Percentiles rank a stretch among this genome's conserved stretches.
Evolutionary conservation across 2,797 vertebrate species (phyloP).

Genomic region (Emydoidea blandingii): DNA sequence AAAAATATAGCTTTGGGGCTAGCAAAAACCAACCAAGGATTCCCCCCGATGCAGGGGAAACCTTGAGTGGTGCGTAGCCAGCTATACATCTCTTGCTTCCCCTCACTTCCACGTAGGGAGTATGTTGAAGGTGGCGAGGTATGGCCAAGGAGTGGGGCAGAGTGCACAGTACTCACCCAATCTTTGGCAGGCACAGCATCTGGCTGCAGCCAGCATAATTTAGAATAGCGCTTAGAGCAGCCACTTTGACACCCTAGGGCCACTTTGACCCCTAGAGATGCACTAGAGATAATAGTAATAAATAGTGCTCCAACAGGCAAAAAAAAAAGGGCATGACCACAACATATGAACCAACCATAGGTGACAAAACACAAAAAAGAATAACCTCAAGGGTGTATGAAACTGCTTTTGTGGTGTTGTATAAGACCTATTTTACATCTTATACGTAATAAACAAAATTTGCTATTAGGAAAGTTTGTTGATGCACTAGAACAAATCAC

Average conservation of each 20-base stretch:
- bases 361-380: neutral
- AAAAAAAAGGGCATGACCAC: no score
- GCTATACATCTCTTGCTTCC: neutral
- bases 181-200: neutral
- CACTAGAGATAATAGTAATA: neutral
- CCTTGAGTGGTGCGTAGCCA: fast-evolving
- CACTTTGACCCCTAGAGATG: neutral
- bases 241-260: neutral
- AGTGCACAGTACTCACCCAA: neutral
- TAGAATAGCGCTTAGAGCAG: neutral
- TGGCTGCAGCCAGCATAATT: neutral
- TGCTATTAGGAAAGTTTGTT: neutral
- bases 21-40: neutral
- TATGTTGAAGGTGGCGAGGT: neutral
- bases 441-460: neutral
- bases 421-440: neutral
- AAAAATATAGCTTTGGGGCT: neutral
- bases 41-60: neutral
- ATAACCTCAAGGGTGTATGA: neutral
- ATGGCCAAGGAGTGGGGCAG: neutral
- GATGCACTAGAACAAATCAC: neutral
- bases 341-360: no score
- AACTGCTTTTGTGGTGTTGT: neutral
- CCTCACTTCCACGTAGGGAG: neutral
- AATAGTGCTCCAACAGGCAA: neutral